Evolutionary conservation across 2,797 vertebrate species (phyloP).

Genomic region (Valencia hispanica): DNA sequence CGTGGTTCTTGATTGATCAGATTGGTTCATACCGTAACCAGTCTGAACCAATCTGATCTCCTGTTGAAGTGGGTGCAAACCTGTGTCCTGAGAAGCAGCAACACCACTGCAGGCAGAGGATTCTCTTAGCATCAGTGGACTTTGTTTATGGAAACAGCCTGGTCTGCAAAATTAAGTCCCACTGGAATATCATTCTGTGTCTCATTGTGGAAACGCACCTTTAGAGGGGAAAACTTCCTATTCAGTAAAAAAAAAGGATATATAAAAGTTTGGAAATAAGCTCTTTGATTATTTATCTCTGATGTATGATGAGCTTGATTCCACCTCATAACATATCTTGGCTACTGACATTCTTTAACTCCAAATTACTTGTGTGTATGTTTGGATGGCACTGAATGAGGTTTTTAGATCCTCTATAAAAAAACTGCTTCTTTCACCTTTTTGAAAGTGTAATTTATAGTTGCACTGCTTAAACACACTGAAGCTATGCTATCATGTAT

Average conservation of each 20-base stretch:
- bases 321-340: slow-evolving; percentile 39
- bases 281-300: slow-evolving; percentile 54
- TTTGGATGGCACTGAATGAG: slow-evolving; percentile 18
- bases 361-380: slow-evolving; percentile 25
- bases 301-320: slow-evolving; percentile 67
- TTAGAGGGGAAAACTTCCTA: neutral
- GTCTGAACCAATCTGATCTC: neutral
- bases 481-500: slow-evolving; percentile 21
- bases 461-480: slow-evolving; percentile 20
- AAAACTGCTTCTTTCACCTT: slow-evolving; percentile 9
- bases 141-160: neutral
- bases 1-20: neutral
- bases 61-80: neutral
- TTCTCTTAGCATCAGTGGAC: neutral
- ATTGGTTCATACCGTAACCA: neutral
- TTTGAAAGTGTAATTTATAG: slow-evolving; percentile 9
- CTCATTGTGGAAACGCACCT: neutral
- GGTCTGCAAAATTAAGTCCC: neutral
- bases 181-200: neutral
- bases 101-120: neutral
- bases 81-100: neutral
- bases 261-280: slow-evolving; percentile 64
- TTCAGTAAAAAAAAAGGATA: slow-evolving; percentile 39
- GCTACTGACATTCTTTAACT: slow-evolving; percentile 48
- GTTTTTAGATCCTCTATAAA: slow-evolving; percentile 34